Base-by-base conservation (phyloP, 2,888 invertebrate species). In the Drosophila neonasuta region DNA sequence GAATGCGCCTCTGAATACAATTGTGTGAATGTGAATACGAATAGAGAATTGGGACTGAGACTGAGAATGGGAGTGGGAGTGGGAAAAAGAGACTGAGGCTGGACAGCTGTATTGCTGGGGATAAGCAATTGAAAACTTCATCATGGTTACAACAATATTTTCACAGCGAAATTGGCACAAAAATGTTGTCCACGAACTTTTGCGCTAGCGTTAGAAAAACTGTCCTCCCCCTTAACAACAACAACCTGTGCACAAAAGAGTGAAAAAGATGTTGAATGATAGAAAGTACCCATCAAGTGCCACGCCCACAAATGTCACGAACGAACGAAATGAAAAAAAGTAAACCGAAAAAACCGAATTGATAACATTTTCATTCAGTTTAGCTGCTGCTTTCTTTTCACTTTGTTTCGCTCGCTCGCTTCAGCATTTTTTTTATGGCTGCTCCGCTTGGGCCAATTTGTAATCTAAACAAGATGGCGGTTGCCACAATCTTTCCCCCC, bases 91-190 rank as follows among this genome's bases (percentile, higher is more conserved):
- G 24, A 24, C 24, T 11, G 36, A 6, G 3, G 15, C 39, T 41
- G 39, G 13, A n/a, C 39, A 39, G 41, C 49, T 61, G 48, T 65
- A 48, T 80, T 79, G 71, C 45, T 30, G 62, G 69, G 71, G 49
- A 65, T 77, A 83, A 87, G 46, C 83, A 83, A 87, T 83, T 83
- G 83, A 85, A 87, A 83, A 83, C 86, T 83, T 83, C 87, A 83
- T 87, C 87, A 87, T 79, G 87, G 80, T 63, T 80, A 70, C 83
- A 80, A 86, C 77, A 87, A 84, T 87, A 86, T 84, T 84, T 84
- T 87, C 70, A 71, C 87, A 80, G 74, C 80, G 85, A 81, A 83
- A 83, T 83, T 83, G 87, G 79, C 84, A 80, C 74, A 80, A 82
- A 83, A 83, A 87, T 86, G 80, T 82, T 86, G 77, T 87, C 73